Evolutionary conservation across 2,113 vertebrate genomes (phyloP), one percentile per base, ranked within the genome.

Genomic region (Phalacrocorax carbo): DNA sequence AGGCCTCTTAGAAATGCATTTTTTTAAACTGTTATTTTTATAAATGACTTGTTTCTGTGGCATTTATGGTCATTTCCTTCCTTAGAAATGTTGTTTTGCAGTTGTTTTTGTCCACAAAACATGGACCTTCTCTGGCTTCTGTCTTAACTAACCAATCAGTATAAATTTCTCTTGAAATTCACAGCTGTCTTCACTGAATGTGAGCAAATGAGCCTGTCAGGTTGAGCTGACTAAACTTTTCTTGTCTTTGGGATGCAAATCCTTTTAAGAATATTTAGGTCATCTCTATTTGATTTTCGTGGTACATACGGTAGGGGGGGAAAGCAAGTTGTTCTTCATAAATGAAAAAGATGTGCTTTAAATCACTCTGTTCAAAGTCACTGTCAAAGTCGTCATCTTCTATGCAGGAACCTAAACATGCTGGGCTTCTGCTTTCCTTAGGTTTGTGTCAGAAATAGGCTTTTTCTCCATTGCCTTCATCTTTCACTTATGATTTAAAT

Each of bases 151-250:
- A 96, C 87, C 66, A 90, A 68, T 88, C 73, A 83, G 49, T 93
- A 88, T n/a, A 66, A 86, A 96, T 90, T 87, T 95, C 69, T 88
- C 93, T 90, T 81, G 86, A 90, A 96, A 97, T 92, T 80, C 95
- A 94, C 94, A 96, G 91, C 92, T 97, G 90, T 73, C 84, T 90
- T 95, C 66, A 61, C 51, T 94, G 91, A 96, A 97, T 96, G 52
- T 93, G 88, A 93, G 55, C 64, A 96, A 97, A 97, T 91, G 94
- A 97, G 94, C 70, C 70, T 92, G 76, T 25, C 93, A 94, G 95
- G 85, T 95, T 91, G 93, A 97, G 97, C 94, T 97, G 96, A 97
- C 89, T 91, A 89, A 96, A 94, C 78, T 96, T 97, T 88, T 94
- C 85, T 96, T 95, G 89, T 93, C 84, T 96, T 96, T 95, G 85